Evolutionary conservation across 1,140 invertebrate genomes (phyloP).

Genomic region (Neuroterus valhalla): DNA sequence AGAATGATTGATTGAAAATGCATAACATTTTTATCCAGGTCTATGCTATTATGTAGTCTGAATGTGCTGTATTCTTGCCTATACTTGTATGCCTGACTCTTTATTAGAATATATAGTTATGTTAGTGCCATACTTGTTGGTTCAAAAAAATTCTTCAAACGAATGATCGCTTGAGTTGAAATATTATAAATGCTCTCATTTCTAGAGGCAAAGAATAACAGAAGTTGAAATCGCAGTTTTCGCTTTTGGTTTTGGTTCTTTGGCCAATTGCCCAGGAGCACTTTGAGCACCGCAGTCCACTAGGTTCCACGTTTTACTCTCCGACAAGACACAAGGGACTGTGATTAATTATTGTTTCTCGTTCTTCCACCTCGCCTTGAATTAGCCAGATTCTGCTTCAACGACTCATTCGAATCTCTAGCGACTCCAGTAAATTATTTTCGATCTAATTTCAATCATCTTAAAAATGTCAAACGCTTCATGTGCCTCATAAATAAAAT

Average conservation of each 20-base stretch:
- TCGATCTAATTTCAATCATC: not conserved
- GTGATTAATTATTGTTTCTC: constrained; percentile 43
- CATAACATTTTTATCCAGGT: too few species aligned
- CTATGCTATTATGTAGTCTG: too few species aligned
- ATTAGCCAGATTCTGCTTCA: constrained; percentile 6
- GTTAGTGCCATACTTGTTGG: too few species aligned
- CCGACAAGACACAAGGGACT: constrained; percentile 29
- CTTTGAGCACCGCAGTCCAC: constrained; percentile 12
- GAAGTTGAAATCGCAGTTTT: constrained; percentile 6
- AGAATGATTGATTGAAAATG: too few species aligned
- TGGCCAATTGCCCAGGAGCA: constrained; percentile 22
- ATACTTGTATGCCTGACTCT: too few species aligned
- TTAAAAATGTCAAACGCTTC: not conserved
- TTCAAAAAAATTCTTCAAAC: too few species aligned
- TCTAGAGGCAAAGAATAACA: not conserved
- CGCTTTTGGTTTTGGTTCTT: not conserved
- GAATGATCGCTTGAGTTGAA: not conserved
- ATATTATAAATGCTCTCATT: not conserved
- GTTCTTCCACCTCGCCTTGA: constrained; percentile 27
- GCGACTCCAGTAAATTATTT: not conserved
- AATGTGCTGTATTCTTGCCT: too few species aligned
- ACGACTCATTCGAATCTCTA: not conserved
- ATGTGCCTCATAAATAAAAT: too few species aligned
- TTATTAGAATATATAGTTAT: too few species aligned
- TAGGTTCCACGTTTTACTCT: constrained; percentile 11